phyloP scores from a whole-genome alignment of 2,888 invertebrate species.

The Hirtodrosophila cameraria region DNA sequence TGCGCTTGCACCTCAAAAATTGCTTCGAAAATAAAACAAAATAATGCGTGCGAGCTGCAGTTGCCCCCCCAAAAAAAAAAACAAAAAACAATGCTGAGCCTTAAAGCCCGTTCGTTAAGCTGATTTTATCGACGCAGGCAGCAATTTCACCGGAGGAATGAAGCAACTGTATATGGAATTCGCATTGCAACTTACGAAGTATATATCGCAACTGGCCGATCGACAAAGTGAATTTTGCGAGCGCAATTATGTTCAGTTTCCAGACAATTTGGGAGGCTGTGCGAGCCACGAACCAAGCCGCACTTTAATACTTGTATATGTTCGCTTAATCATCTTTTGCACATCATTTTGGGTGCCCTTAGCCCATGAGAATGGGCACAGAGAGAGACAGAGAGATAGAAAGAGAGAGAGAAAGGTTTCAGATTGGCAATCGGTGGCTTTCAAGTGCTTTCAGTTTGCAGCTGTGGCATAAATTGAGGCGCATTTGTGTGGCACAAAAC shows the following conservation, averaged over 20 bases:
- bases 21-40: conserved; percentile 28
- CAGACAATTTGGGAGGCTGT: conserved; percentile 62
- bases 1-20: conserved; percentile 57
- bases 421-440: conserved; percentile 21
- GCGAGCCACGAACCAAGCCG: conserved; percentile 49
- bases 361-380: conserved; percentile 23
- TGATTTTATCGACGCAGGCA: conserved; percentile 60
- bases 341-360: conserved; percentile 56
- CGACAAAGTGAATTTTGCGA: conserved; percentile 52
- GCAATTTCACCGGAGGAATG: conserved; percentile 59
- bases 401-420: not conserved
- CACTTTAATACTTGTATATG: conserved; percentile 28
- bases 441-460: conserved; percentile 25
- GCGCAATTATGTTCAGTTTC: conserved; percentile 53
- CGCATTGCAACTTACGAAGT: not conserved
- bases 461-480: conserved; percentile 26
- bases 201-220: conserved; percentile 22
- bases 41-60: conserved; percentile 40
- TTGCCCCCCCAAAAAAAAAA: conserved; percentile 34
- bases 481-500: conserved; percentile 29
- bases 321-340: conserved; percentile 59
- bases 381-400: not conserved
- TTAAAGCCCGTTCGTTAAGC: conserved; percentile 59
- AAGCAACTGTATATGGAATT: not conserved
- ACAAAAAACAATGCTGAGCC: conserved; percentile 26